Evolutionary conservation across 2,797 vertebrate genomes (phyloP), one percentile per base, ranked within the genome.

Genomic region (Huso huso): DNA sequence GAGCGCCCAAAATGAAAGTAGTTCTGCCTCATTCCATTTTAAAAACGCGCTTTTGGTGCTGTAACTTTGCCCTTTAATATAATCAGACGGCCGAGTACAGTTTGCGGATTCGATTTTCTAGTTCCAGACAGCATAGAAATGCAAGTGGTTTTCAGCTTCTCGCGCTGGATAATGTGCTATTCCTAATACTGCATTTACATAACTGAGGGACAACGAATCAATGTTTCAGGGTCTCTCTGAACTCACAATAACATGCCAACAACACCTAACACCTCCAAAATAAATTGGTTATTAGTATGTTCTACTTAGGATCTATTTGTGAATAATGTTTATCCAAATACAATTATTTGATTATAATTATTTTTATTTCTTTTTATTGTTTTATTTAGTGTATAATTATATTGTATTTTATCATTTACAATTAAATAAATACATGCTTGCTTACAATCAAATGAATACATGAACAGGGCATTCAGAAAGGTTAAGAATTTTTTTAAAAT

Each of bases 41-140:
- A 7, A 55, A 10, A 37, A 37, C 23, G 23, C 23, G 2, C 3
- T 37, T 5, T 37, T 10, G 53, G 4, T 6, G 53, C 53, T 55
- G 6, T n/a, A 55, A 10, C 7, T n/a, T n/a, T 55, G 9, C 9
- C n/a, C 53, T 55, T 55, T 55, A 55, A 55, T 10, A 9, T 6
- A 6, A n/a, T 55, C 10, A 55, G 6, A 55, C 53, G 53, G 9
- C 4, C 9, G 53, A n/a, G 7, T 10, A 55, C 6, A n/a, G 61
- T 87, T 86, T 90, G 89, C 89, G 82, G 84, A 90, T 91, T 91
- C 80, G 77, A 77, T 70, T 66, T 65, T 60, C 37, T 71, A 78
- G 74, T 72, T 12, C 78, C 88, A 90, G 87, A 90, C 88, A 79
- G 52, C 69, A 88, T 89, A 89, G 83, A 89, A 74, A 89, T 89